phyloP scores from a whole-genome alignment of 2,888 invertebrate genomes.

The Choristoneura rosaceana region DNA sequence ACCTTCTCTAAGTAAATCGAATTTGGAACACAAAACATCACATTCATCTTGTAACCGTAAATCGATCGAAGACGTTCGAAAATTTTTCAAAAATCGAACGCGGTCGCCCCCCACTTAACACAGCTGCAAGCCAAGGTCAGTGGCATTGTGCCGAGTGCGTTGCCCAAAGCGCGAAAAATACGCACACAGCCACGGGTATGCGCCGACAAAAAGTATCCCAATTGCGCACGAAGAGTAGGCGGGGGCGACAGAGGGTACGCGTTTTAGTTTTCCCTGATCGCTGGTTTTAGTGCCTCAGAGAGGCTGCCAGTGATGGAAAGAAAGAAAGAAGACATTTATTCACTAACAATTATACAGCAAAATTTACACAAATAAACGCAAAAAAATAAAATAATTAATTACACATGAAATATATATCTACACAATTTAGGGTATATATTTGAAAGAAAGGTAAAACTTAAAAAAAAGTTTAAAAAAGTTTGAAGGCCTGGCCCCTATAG shows the following conservation, averaged over 20 bases:
- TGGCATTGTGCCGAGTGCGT: constrained; percentile 80
- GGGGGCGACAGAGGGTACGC: neutral
- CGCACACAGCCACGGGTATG: constrained; percentile 55
- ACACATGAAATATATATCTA: no score
- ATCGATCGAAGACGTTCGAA: neutral
- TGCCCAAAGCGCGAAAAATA: constrained; percentile 80
- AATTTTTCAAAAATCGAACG: constrained; percentile 47
- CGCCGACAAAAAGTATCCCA: constrained; percentile 76
- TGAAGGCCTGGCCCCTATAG: no score
- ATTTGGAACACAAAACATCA: no score
- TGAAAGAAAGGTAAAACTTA: no score
- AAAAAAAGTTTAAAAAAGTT: no score
- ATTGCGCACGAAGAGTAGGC: constrained; percentile 66
- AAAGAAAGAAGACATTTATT: no score
- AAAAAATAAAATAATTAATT: no score
- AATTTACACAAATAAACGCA: no score
- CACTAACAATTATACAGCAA: no score
- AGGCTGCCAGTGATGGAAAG: neutral
- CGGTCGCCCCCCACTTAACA: constrained; percentile 56
- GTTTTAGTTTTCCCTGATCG: no score
- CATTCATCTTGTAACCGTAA: neutral
- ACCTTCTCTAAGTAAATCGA: no score
- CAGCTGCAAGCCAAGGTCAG: constrained; percentile 82
- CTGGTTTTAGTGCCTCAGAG: neutral
- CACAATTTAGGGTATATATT: no score